These are phyloP conservation scores for Stratiomys singularior DNA, from an alignment of 2,888 invertebrate species.

Conservation along the genomic window DNA sequence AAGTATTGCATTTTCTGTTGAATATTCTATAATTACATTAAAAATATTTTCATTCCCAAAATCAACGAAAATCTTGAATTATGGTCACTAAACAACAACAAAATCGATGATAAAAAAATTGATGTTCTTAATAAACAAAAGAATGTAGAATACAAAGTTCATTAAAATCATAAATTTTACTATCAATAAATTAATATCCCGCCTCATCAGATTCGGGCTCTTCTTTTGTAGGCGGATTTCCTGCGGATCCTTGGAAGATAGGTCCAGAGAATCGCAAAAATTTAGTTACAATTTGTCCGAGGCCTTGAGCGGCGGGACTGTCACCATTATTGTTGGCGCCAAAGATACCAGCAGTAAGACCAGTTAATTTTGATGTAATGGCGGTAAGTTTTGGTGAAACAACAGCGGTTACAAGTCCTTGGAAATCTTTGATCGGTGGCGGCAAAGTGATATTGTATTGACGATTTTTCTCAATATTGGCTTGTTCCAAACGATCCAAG, in stretches of 20 bases:
- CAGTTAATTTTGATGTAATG: slow-evolving; percentile 74
- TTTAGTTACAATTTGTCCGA: slow-evolving; percentile 64
- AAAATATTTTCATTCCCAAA: neutral
- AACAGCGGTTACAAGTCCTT: slow-evolving; percentile 75
- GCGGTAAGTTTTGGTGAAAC: slow-evolving; percentile 77
- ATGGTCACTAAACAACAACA: slow-evolving; percentile 24
- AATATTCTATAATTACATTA: slow-evolving; percentile 27
- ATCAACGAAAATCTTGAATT: slow-evolving; percentile 28
- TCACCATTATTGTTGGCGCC: slow-evolving; percentile 65
- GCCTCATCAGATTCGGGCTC: slow-evolving; percentile 61
- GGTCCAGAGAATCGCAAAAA: slow-evolving; percentile 64
- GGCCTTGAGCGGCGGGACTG: slow-evolving; percentile 56
- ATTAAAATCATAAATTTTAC: neutral
- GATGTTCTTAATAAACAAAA: slow-evolving; percentile 30
- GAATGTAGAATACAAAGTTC: slow-evolving; percentile 28
- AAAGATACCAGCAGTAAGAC: slow-evolving; percentile 69
- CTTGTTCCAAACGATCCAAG: slow-evolving; percentile 74
- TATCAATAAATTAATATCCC: slow-evolving; percentile 58
- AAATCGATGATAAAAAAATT: neutral
- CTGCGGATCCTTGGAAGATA: slow-evolving; percentile 64
- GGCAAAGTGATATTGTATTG: slow-evolving; percentile 78
- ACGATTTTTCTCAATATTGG: slow-evolving; percentile 80
- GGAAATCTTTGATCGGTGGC: slow-evolving; percentile 71
- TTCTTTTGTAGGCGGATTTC: slow-evolving; percentile 56
- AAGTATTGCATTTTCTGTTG: neutral